phyloP scores from a whole-genome alignment of 2,797 vertebrate genomes.

The Agapornis canus region DNA sequence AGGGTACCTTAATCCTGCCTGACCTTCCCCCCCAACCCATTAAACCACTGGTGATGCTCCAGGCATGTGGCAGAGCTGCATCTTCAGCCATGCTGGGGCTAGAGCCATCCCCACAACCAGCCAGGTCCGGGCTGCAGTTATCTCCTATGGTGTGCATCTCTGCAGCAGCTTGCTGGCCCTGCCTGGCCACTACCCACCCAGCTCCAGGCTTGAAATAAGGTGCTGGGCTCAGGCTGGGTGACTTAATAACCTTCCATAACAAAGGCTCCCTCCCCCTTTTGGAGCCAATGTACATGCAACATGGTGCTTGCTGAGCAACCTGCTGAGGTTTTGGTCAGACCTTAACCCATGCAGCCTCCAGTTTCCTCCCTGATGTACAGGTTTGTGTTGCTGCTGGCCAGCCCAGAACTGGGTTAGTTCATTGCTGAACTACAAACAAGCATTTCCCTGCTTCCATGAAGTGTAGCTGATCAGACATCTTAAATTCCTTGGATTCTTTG shows the following conservation, averaged over 20 bases:
- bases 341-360: accelerated
- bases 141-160: accelerated
- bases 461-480: not conserved
- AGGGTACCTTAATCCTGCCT: not conserved
- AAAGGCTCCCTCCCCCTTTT: not conserved
- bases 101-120: accelerated
- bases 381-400: not conserved
- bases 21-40: not conserved
- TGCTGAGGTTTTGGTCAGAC: not conserved
- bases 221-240: not conserved
- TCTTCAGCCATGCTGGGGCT: not conserved
- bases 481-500: not conserved
- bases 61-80: not conserved
- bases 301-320: not conserved
- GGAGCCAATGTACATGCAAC: accelerated
- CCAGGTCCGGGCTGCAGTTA: not conserved
- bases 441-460: not conserved
- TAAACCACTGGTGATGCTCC: not conserved
- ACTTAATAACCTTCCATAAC: not conserved
- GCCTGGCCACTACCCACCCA: accelerated
- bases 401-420: not conserved
- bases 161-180: not conserved
- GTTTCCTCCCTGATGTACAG: not conserved
- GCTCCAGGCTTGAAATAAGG: not conserved
- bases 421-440: not conserved